A percentile compares a stretch with the other conserved stretches of the same genome.
These are phyloP conservation scores for Steinernema feltiae DNA, from an alignment of 1,140 invertebrate species.

Conservation along the genomic window DNA sequence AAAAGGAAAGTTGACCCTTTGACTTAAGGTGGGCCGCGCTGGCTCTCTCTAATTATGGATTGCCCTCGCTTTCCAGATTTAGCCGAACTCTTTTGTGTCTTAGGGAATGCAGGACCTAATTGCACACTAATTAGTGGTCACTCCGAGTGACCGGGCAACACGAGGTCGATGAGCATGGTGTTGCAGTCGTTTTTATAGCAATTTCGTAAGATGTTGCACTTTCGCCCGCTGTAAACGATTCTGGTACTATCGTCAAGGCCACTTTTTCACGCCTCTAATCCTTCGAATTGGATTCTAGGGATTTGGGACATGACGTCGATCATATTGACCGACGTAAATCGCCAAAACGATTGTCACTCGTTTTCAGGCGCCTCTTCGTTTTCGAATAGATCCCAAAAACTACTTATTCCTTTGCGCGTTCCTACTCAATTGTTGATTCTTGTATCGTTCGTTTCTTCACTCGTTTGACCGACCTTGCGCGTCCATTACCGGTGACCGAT, in stretches of 20 bases:
- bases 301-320: neutral
- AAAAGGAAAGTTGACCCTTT: neutral
- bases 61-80: slow-evolving; percentile 2
- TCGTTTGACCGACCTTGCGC: neutral
- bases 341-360: neutral
- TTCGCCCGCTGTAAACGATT: neutral
- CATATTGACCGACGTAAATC: no score
- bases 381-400: neutral
- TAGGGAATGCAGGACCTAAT: slow-evolving; percentile 13
- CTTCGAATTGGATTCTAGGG: neutral
- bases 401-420: neutral
- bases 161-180: neutral
- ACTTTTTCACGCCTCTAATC: neutral
- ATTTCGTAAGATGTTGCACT: slow-evolving; percentile 5
- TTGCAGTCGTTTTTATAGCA: neutral
- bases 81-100: slow-evolving; percentile 13
- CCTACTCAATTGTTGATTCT: neutral
- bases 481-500: slow-evolving; percentile 14
- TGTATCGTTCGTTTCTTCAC: neutral
- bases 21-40: neutral
- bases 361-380: neutral
- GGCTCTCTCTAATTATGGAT: neutral
- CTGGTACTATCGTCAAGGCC: neutral
- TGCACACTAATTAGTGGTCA: slow-evolving; percentile 7
- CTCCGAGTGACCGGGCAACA: neutral